Evolutionary conservation across 1,140 invertebrate genomes (phyloP).

Genomic region (Babylonia areolata): DNA sequence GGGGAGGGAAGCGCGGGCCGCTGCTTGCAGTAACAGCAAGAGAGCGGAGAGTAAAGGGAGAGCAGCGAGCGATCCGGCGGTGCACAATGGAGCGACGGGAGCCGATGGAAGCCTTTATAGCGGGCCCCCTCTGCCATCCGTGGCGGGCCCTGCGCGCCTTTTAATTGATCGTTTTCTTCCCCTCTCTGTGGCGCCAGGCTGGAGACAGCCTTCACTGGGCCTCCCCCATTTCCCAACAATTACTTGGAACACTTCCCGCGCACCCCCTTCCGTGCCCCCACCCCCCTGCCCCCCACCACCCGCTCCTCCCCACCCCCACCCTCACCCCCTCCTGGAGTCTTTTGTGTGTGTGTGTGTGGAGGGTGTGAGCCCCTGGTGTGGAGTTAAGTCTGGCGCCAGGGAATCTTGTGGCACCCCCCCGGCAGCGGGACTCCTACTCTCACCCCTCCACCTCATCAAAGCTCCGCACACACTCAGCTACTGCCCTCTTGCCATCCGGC

Average conservation of each 20-base stretch:
- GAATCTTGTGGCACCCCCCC: not conserved
- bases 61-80: no score
- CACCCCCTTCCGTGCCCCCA: not conserved
- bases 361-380: no score
- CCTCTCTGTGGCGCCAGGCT: slow-evolving; percentile 22
- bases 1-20: no score
- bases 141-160: slow-evolving; percentile 18
- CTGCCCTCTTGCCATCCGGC: not conserved
- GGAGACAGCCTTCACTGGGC: slow-evolving; percentile 29
- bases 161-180: slow-evolving; percentile 38
- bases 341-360: not conserved
- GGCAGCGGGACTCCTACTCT: not conserved
- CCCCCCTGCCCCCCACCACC: not conserved
- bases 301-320: not conserved
- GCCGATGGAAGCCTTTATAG: no score
- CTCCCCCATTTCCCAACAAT: slow-evolving; percentile 36
- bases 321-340: not conserved
- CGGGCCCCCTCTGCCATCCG: not conserved
- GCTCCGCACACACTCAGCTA: not conserved
- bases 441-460: not conserved
- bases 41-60: no score
- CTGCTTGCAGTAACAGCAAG: no score
- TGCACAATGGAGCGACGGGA: no score
- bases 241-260: slow-evolving; percentile 31
- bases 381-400: no score